Evolutionary conservation across 1,140 invertebrate species (phyloP).

Genomic region (Physella acuta): DNA sequence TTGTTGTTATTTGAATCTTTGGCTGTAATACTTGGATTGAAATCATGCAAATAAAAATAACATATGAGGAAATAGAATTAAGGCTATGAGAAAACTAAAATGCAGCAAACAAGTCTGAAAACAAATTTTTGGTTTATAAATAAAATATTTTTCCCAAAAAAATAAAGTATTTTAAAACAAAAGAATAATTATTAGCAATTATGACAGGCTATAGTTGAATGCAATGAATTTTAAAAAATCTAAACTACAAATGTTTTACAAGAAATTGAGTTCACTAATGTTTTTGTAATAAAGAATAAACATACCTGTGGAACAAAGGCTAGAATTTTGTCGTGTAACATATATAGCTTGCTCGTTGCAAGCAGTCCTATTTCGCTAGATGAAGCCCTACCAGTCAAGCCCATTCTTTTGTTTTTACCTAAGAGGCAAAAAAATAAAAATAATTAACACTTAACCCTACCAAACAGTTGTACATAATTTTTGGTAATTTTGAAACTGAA

Average conservation of each 20-base stretch:
- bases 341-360: constrained; percentile 98
- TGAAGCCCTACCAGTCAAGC: constrained; percentile 88
- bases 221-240: neutral
- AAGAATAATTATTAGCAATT: neutral
- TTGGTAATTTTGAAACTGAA: no score
- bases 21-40: no score
- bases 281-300: neutral
- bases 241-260: neutral
- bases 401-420: constrained; percentile 86
- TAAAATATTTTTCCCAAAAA: no score
- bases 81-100: no score
- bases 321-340: constrained; percentile 92
- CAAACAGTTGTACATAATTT: no score
- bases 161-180: neutral
- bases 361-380: constrained; percentile 94
- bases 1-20: no score
- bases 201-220: neutral
- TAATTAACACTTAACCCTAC: no score
- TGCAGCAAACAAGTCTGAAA: no score
- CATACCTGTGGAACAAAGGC: constrained; percentile 96
- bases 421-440: constrained; percentile 34
- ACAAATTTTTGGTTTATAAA: no score
- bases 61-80: no score
- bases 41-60: no score
- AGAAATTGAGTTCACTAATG: neutral